Percentiles rank a stretch among this genome's conserved stretches.
Evolutionary conservation across 1,140 invertebrate genomes (phyloP).

Genomic region (Campodea augens): DNA sequence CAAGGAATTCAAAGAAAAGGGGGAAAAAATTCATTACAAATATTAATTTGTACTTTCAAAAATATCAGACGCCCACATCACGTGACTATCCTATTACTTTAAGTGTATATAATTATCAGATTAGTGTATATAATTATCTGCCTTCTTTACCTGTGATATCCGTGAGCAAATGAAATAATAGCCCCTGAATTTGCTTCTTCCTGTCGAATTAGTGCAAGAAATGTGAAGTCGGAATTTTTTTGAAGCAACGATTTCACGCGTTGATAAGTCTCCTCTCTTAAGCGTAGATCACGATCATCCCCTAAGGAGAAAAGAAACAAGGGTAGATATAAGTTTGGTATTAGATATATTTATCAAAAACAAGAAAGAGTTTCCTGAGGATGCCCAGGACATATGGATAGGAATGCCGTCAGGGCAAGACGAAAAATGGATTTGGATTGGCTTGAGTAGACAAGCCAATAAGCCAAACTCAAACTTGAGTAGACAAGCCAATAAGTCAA

Average conservation of each 20-base stretch:
- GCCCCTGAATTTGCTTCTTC: conserved; percentile 61
- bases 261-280: conserved; percentile 41
- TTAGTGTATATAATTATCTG: too few relatives aligned
- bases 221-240: conserved; percentile 53
- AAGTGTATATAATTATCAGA: too few relatives aligned
- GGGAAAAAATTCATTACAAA: too few relatives aligned
- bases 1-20: too few relatives aligned
- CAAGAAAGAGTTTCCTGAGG: not conserved
- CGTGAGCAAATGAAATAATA: conserved; percentile 58
- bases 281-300: conserved; percentile 46
- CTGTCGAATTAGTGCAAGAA: conserved; percentile 53
- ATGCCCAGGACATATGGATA: not conserved
- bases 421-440: not conserved
- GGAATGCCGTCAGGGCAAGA: not conserved
- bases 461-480: too few relatives aligned
- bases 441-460: too few relatives aligned
- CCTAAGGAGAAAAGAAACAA: conserved; percentile 25
- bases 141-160: conserved; percentile 38
- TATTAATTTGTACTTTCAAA: too few relatives aligned
- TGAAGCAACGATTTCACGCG: conserved; percentile 43
- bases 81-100: too few relatives aligned
- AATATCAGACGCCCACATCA: too few relatives aligned
- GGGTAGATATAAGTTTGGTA: not conserved
- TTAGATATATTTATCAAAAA: not conserved
- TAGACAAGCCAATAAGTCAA: too few relatives aligned